These are phyloP conservation scores for Naja naja DNA, from an alignment of 2,113 vertebrate genomes.

Conservation along the genomic window DNA sequence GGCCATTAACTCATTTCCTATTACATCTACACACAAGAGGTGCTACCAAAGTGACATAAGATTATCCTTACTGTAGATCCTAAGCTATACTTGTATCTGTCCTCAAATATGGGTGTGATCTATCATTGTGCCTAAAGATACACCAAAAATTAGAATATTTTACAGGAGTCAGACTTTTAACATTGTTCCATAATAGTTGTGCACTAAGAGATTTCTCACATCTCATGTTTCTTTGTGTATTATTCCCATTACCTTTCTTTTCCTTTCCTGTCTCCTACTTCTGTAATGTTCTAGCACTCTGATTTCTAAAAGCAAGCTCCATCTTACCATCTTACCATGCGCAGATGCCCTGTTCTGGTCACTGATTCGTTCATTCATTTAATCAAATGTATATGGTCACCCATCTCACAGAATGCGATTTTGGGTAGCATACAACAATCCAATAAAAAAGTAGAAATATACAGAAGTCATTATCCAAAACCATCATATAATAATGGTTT, in stretches of 20 bases:
- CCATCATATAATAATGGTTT: background rate
- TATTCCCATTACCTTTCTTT: rapidly evolving
- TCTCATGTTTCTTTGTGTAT: background rate
- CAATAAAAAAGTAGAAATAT: background rate
- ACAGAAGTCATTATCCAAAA: background rate
- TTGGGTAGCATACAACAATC: background rate
- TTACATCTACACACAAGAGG: background rate
- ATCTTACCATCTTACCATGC: background rate
- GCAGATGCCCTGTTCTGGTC: background rate
- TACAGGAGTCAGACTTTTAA: background rate
- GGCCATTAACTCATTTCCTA: background rate
- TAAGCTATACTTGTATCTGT: background rate
- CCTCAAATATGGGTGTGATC: background rate
- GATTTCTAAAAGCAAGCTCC: background rate
- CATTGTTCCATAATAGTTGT: background rate
- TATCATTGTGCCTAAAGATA: background rate
- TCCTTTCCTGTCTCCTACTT: background rate
- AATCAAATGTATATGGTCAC: background rate
- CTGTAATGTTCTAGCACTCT: background rate
- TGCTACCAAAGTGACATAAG: background rate
- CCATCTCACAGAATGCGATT: background rate
- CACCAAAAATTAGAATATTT: background rate
- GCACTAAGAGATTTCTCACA: background rate
- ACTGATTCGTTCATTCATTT: background rate
- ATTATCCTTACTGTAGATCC: background rate